Percentiles rank a stretch among this genome's conserved stretches.
Evolutionary conservation across 2,797 vertebrate genomes (phyloP).

Genomic region (Natrix natrix): DNA sequence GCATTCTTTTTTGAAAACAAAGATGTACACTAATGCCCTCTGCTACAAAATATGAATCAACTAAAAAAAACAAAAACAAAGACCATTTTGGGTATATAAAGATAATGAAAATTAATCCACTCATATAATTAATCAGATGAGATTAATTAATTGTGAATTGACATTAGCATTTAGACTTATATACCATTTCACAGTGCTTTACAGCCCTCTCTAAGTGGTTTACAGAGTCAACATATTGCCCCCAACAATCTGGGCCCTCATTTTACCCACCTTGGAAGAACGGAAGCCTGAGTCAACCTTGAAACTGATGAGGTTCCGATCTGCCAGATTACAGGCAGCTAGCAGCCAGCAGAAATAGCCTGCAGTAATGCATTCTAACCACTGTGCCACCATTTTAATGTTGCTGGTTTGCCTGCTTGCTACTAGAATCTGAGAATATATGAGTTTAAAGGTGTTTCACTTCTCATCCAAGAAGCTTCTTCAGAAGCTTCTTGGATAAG

Average conservation of each 20-base stretch:
- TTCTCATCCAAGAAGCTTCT: not conserved
- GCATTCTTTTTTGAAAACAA: not conserved
- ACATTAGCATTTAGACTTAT: not conserved
- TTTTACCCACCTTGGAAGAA: no score
- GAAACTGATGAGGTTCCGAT: no score
- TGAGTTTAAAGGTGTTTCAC: not conserved
- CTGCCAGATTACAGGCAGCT: no score
- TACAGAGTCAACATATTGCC: no score
- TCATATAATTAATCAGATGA: not conserved
- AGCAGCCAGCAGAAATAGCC: no score
- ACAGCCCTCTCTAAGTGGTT: no score
- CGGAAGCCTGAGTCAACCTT: no score
- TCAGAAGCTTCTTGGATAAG: not conserved
- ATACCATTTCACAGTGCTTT: no score
- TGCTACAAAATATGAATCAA: not conserved
- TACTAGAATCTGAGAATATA: not conserved
- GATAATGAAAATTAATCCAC: not conserved
- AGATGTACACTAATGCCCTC: not conserved
- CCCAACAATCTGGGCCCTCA: no score
- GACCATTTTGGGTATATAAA: not conserved
- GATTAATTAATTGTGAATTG: not conserved
- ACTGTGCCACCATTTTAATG: no score
- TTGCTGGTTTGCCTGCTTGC: not conserved
- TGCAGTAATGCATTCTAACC: no score
- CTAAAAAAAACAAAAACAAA: not conserved